These are phyloP conservation scores for Ptiloglossa arizonensis DNA, from an alignment of 1,140 invertebrate species.

Conservation along the genomic window DNA sequence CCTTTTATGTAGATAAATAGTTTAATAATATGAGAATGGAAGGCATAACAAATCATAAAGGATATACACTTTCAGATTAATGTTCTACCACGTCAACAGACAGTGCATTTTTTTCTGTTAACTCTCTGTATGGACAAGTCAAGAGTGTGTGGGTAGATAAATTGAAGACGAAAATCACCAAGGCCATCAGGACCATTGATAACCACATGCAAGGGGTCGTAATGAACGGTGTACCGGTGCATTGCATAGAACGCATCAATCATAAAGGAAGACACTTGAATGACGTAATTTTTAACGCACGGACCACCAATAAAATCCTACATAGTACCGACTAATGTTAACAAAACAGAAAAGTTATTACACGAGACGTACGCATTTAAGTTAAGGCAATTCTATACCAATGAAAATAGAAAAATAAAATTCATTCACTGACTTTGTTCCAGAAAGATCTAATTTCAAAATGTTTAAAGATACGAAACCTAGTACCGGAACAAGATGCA, in stretches of 20 bases:
- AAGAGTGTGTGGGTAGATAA: neutral
- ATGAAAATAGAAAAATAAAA: too few relatives aligned
- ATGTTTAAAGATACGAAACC: too few relatives aligned
- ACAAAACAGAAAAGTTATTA: neutral
- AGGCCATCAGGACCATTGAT: constrained; percentile 25
- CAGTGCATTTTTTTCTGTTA: too few relatives aligned
- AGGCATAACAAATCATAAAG: neutral
- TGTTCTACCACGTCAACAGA: neutral
- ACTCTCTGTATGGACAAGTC: too few relatives aligned
- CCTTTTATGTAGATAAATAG: neutral
- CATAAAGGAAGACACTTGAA: constrained; percentile 38
- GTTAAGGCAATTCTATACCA: too few relatives aligned
- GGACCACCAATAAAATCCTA: neutral
- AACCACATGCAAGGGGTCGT: constrained; percentile 26
- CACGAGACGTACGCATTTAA: neutral
- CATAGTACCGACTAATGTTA: neutral
- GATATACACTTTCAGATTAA: constrained; percentile 1
- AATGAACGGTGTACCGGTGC: constrained; percentile 33
- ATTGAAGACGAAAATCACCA: constrained; percentile 27
- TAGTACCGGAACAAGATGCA: too few relatives aligned
- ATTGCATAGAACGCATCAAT: constrained; percentile 27
- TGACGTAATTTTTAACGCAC: constrained; percentile 28
- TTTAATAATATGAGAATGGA: neutral
- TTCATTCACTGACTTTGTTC: too few relatives aligned
- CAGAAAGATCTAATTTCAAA: too few relatives aligned